Evolutionary conservation across 92 coral and sea anemone species (phyloP), one percentile per base, ranked within the genome.

Genomic region (Heteractis magnifica): DNA sequence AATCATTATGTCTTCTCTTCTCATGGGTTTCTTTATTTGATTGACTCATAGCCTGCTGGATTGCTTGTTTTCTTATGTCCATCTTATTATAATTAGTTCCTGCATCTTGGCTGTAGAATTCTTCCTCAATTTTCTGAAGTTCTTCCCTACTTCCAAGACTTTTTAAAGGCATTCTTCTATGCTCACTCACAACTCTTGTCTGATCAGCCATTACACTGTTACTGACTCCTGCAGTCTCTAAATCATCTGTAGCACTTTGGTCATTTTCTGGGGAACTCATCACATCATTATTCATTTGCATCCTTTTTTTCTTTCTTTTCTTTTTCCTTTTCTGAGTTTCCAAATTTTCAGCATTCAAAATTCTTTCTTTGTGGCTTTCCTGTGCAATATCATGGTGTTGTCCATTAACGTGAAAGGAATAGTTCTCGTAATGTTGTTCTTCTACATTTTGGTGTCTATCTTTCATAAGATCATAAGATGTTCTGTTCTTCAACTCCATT

Each of bases 1-100:
- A 95, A 79, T 95, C 98, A 71, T 88, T 72, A 83, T 95, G 98
- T 65, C 89, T 70, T 71, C 73, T 78, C 68, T 88, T 91, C 58
- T 74, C 90, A 58, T 78, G 85, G 64, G 56, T 82, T 6, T 75
- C 81, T 9, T 89, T 86, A 10, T 77, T 82, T 74, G 78, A 49
- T 68, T 81, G 84, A 11, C 84, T 90, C 48, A 93, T 77, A 21
- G 95, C 98, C 44, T 90, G 90, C 26, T 92, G 92, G 56, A 95
- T 76, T 52, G 98, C 98, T 64, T 91, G 90, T 86, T 93, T 87
- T 77, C 98, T 88, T 56, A 90, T 76, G 82, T 95, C 98, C 48
- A 85, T 86, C 82, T 92, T 82, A 49, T 82, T 34, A 34, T 34
- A 34, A 34, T 34, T 84, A 18, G 80, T 50, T 81, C 41, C 48